phyloP scores from a whole-genome alignment of 2,888 invertebrate species.

The Mythimna lalbum region DNA sequence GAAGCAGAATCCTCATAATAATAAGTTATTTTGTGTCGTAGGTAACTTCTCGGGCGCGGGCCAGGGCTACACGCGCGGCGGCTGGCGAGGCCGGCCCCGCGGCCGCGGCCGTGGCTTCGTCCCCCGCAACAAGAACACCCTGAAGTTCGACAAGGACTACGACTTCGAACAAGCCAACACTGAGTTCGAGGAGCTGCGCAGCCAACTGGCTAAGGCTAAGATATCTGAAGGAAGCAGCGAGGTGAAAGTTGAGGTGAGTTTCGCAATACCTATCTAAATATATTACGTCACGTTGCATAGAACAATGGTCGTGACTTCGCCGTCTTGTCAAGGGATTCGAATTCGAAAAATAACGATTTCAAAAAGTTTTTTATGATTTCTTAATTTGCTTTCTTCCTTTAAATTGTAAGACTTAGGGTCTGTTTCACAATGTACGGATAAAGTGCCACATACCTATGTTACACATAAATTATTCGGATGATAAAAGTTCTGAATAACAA shows the following conservation, averaged over 20 bases:
- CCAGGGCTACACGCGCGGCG: slow-evolving; percentile 89
- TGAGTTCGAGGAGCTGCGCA: slow-evolving; percentile 97
- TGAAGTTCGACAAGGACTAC: slow-evolving; percentile 99
- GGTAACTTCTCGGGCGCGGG: slow-evolving; percentile 50
- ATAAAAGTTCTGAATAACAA: too few relatives aligned
- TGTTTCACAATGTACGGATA: too few relatives aligned
- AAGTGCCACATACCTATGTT: too few relatives aligned
- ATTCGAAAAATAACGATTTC: neutral
- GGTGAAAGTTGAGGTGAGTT: slow-evolving; percentile 86
- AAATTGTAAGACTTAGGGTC: too few relatives aligned
- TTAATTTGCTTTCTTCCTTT: neutral
- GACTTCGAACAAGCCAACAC: slow-evolving; percentile 99
- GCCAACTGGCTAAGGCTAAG: slow-evolving; percentile 96
- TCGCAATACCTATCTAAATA: neutral
- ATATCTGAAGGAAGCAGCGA: slow-evolving; percentile 90
- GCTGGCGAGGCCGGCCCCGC: slow-evolving; percentile 85
- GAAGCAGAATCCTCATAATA: neutral
- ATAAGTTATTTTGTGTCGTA: neutral
- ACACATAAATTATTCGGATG: too few relatives aligned
- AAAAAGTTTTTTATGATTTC: neutral
- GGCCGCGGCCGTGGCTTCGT: slow-evolving; percentile 87
- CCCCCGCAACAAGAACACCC: slow-evolving; percentile 92
- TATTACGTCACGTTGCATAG: neutral
- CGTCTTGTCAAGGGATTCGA: neutral
- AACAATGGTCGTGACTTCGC: slow-evolving; percentile 2